Conservation (phyloP, 2,888 invertebrate genomes). For the Dasysyrphus albostriatus region DNA sequence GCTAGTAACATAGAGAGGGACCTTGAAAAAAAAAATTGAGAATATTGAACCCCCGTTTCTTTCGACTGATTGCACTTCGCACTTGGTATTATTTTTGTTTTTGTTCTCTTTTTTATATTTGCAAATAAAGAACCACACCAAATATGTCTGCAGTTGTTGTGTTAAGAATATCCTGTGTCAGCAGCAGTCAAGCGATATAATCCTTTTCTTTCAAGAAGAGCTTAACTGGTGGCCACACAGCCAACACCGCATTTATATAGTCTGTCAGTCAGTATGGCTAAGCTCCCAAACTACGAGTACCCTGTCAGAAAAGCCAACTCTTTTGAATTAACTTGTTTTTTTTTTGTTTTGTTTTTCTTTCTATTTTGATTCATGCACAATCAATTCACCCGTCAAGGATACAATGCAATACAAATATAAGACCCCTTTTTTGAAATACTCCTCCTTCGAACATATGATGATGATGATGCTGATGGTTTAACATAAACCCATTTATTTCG, state of each 20-base stretch:
- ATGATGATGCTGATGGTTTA: slow-evolving; percentile 61
- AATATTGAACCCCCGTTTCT: slow-evolving; percentile 33
- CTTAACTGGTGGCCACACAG: slow-evolving; percentile 25
- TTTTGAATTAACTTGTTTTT: slow-evolving; percentile 60
- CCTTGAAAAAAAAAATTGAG: neutral
- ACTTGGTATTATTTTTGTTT: neutral
- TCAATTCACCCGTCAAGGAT: slow-evolving; percentile 39
- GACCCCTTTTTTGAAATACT: slow-evolving; percentile 50
- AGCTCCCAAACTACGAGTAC: neutral
- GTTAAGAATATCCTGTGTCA: slow-evolving; percentile 54
- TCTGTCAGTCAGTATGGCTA: neutral
- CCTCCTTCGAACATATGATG: slow-evolving; percentile 60
- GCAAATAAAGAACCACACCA: slow-evolving; percentile 6
- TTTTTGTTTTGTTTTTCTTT: no score
- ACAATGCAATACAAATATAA: slow-evolving; percentile 20
- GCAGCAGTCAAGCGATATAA: slow-evolving; percentile 56
- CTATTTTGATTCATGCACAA: slow-evolving; percentile 40
- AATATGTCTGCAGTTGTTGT: neutral
- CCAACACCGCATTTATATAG: slow-evolving; percentile 13
- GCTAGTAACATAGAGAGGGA: neutral
- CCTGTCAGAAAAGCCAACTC: slow-evolving; percentile 40
- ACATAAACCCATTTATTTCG: slow-evolving; percentile 81
- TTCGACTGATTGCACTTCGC: slow-evolving; percentile 53
- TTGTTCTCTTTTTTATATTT: neutral
- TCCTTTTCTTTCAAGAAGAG: slow-evolving; percentile 56